Conservation (phyloP, 2,888 invertebrate species). For the Chrysodeixis includens region DNA sequence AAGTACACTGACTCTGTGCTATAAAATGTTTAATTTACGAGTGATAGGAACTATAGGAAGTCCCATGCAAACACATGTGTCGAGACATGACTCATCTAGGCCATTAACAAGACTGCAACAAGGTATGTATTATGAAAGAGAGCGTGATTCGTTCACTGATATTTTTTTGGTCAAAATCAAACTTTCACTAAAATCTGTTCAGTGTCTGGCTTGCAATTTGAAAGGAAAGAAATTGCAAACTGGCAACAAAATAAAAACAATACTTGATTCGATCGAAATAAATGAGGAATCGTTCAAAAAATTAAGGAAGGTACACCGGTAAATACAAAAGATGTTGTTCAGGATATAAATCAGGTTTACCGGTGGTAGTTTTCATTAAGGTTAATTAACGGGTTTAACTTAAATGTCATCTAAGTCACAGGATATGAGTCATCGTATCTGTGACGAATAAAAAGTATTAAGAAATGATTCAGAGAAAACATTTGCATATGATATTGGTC, state of each 20-base stretch:
- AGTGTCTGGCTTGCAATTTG: background rate
- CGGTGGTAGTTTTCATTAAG: conserved; percentile 18
- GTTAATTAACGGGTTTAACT: conserved; percentile 21
- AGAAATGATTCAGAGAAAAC: conserved; percentile 40
- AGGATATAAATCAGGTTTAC: background rate
- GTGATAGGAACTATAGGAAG: conserved; percentile 50
- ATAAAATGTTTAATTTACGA: conserved; percentile 47
- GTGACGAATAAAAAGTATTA: conserved; percentile 42
- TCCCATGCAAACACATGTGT: conserved; percentile 49
- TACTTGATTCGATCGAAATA: background rate
- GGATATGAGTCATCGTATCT: conserved; percentile 47
- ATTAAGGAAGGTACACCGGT: background rate
- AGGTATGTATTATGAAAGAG: conserved; percentile 37
- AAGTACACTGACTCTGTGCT: conserved; percentile 50
- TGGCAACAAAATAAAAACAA: no score
- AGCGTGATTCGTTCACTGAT: conserved; percentile 23
- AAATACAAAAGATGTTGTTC: background rate
- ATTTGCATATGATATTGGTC: conserved; percentile 20
- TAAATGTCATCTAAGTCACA: conserved; percentile 29
- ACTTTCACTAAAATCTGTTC: conserved; percentile 54
- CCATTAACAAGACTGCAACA: conserved; percentile 28
- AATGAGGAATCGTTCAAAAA: background rate
- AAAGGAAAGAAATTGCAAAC: background rate
- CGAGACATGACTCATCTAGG: conserved; percentile 53
- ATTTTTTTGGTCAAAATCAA: conserved; percentile 19